Percentiles rank a stretch among this genome's conserved stretches.
phyloP scores from a whole-genome alignment of 2,888 invertebrate genomes.

The Agrotis segetum region DNA sequence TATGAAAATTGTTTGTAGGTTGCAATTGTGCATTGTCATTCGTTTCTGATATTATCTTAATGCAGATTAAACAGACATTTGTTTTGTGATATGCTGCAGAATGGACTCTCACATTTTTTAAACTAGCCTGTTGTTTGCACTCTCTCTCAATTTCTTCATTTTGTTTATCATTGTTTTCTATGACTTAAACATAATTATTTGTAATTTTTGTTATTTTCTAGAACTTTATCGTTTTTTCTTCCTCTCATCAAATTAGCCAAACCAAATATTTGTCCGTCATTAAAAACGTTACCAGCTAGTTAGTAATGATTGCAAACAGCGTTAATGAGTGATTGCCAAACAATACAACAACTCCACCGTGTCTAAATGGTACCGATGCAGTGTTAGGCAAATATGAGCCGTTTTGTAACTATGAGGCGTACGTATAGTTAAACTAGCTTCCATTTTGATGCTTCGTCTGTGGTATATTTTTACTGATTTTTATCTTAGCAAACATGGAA shows the following conservation, averaged over 20 bases:
- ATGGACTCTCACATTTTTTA: background rate
- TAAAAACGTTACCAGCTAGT: constrained; percentile 10
- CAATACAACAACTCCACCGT: constrained; percentile 38
- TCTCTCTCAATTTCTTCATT: background rate
- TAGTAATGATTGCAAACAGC: constrained; percentile 42
- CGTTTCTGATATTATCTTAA: background rate
- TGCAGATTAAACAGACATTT: background rate
- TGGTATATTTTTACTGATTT: background rate
- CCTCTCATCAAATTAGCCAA: background rate
- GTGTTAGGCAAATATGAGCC: constrained; percentile 21
- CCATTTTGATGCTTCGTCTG: background rate
- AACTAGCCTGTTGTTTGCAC: background rate
- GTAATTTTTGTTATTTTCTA: background rate
- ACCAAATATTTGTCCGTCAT: constrained; percentile 31
- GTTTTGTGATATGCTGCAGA: background rate
- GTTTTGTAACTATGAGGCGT: constrained; percentile 34
- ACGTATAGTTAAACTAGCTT: background rate
- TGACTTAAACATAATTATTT: too few relatives aligned
- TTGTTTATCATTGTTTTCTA: background rate
- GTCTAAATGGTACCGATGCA: constrained; percentile 49
- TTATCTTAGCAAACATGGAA: background rate
- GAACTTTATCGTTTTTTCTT: background rate
- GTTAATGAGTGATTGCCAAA: constrained; percentile 58
- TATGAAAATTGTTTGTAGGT: background rate
- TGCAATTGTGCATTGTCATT: background rate